Conservation (phyloP, 37 sponge, comb jelly and placozoan species). For the Lycopodina hypogea region DNA sequence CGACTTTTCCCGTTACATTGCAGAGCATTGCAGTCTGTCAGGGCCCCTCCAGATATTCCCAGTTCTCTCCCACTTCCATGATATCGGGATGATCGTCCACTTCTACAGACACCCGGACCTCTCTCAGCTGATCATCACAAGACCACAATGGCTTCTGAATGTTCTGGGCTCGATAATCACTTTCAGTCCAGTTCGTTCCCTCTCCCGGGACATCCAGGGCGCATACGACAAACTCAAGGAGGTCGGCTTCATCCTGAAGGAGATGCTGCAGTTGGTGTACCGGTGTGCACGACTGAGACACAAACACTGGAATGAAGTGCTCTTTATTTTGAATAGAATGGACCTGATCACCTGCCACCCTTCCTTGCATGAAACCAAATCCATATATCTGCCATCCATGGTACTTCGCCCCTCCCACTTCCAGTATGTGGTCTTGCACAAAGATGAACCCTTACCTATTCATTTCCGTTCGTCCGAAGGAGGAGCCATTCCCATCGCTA, state of each 20-base stretch:
- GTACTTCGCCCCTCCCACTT: slow-evolving; percentile 29
- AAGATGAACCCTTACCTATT: slow-evolving; percentile 17
- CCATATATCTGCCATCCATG: slow-evolving; percentile 42
- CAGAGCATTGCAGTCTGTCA: slow-evolving; percentile 48
- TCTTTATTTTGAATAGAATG: slow-evolving; percentile 58
- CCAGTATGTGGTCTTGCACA: slow-evolving; percentile 11
- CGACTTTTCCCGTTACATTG: slow-evolving; percentile 41
- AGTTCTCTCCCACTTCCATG: slow-evolving; percentile 58
- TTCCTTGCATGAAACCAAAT: slow-evolving; percentile 23
- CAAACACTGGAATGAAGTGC: slow-evolving; percentile 51
- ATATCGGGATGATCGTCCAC: slow-evolving; percentile 53
- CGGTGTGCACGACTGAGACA: slow-evolving; percentile 42
- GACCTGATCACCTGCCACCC: slow-evolving; percentile 62
- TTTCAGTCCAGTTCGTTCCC: slow-evolving; percentile 28
- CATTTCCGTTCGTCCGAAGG: slow-evolving; percentile 4
- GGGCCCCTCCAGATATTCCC: slow-evolving; percentile 60
- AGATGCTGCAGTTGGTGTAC: slow-evolving; percentile 44
- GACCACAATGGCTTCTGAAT: slow-evolving; percentile 61
- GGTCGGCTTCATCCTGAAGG: slow-evolving; percentile 29
- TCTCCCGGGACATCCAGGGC: slow-evolving; percentile 43
- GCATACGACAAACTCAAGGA: slow-evolving; percentile 29
- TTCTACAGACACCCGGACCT: slow-evolving; percentile 65
- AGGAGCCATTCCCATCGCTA: slow-evolving; percentile 29
- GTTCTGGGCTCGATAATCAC: slow-evolving; percentile 45
- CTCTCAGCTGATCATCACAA: slow-evolving; percentile 34